Evolutionary conservation across 2,888 invertebrate genomes (phyloP).

Genomic region (Eupithecia inturbata): DNA sequence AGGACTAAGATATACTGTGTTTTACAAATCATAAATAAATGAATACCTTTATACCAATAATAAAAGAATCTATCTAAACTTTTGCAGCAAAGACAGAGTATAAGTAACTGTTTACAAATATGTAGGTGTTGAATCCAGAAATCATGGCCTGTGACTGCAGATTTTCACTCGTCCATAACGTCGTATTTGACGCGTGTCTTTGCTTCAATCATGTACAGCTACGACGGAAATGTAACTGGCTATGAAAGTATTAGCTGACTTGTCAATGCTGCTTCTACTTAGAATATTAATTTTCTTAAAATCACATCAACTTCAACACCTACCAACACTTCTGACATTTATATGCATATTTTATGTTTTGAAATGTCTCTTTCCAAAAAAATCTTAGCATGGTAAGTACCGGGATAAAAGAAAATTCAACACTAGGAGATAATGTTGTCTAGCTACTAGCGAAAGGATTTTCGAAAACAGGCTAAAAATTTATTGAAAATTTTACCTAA

Average conservation of each 20-base stretch:
- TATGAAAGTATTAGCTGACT: slow-evolving; percentile 13
- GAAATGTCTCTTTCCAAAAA: no score
- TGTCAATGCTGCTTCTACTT: slow-evolving; percentile 1
- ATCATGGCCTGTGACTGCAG: slow-evolving; percentile 1
- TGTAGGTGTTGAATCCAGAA: not conserved
- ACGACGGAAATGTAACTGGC: slow-evolving; percentile 18
- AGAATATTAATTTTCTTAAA: not conserved
- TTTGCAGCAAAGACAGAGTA: not conserved
- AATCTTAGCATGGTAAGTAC: no score
- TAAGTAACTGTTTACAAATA: not conserved
- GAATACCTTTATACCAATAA: no score
- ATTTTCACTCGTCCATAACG: slow-evolving; percentile 15
- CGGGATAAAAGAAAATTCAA: no score
- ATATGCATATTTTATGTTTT: no score
- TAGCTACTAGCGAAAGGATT: no score
- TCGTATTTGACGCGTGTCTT: slow-evolving; percentile 20
- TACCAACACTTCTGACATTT: not conserved
- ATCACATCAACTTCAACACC: not conserved
- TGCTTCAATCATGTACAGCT: slow-evolving; percentile 20
- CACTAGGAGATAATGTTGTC: no score
- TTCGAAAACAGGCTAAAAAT: not conserved
- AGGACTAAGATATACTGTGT: no score
- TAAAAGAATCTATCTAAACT: no score
- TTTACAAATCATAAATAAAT: no score
- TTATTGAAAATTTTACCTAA: not conserved